Percentiles rank a stretch among this genome's conserved stretches.
Evolutionary conservation across 2,888 invertebrate species (phyloP).

Genomic region (Penaeus monodon): DNA sequence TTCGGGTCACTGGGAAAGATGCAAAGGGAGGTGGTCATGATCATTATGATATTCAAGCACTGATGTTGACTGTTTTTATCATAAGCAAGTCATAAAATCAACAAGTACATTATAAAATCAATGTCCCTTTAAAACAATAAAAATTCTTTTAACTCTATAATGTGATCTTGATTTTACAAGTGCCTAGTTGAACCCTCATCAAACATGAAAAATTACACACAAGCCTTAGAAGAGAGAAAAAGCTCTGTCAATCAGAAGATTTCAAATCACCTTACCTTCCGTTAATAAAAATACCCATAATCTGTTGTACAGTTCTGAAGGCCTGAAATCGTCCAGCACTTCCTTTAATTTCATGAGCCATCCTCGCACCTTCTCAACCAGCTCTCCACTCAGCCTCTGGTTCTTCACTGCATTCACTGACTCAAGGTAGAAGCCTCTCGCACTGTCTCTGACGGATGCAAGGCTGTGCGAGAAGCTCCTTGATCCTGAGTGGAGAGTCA

Average conservation of each 20-base stretch:
- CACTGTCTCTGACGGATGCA: conserved; percentile 29
- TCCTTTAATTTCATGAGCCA: conserved; percentile 34
- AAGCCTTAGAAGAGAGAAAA: not conserved
- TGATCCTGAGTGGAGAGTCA: conserved; percentile 39
- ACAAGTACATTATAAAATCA: too few species aligned
- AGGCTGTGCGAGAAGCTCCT: conserved; percentile 22
- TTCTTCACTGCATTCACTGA: conserved; percentile 27
- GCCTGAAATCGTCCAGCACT: conserved; percentile 40
- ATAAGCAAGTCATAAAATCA: not conserved
- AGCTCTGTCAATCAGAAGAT: not conserved
- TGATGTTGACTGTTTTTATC: not conserved
- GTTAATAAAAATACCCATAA: conserved; percentile 55
- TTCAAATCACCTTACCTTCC: conserved; percentile 51
- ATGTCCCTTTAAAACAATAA: too few species aligned
- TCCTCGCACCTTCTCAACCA: conserved; percentile 28
- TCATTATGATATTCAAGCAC: not conserved
- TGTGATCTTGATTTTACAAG: too few species aligned
- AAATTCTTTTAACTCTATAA: too few species aligned
- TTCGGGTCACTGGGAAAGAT: conserved; percentile 67
- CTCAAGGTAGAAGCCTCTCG: conserved; percentile 11
- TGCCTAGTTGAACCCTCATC: not conserved
- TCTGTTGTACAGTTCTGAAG: conserved; percentile 50
- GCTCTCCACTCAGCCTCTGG: conserved; percentile 29
- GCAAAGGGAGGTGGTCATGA: not conserved
- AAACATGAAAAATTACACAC: not conserved